Conservation (phyloP, 1,140 invertebrate species). For the Microplitis demolitor region DNA sequence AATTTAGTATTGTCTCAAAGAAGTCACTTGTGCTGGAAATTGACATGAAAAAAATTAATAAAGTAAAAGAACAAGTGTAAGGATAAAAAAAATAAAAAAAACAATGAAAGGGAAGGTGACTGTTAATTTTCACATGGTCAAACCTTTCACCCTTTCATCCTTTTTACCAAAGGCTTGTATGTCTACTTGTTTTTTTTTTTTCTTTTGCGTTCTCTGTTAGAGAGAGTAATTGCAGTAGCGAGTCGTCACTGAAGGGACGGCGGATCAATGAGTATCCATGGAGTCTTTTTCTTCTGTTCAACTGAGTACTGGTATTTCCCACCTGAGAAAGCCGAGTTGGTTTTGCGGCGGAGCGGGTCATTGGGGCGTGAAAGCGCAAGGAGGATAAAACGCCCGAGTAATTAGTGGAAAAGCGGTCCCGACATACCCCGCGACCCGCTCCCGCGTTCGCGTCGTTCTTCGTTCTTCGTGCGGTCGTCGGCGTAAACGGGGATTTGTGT, state of each 20-base stretch:
- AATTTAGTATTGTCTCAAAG: constrained; percentile 24
- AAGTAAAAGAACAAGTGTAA: no score
- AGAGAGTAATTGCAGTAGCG: background rate
- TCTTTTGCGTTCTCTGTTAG: no score
- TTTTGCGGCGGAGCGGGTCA: constrained; percentile 30
- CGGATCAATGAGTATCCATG: background rate
- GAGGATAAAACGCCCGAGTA: constrained; percentile 56
- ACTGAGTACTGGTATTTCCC: background rate
- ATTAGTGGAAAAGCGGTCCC: constrained; percentile 51
- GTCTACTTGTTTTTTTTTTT: no score
- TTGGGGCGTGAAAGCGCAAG: constrained; percentile 47
- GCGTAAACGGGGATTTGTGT: constrained; percentile 23
- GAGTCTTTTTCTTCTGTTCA: background rate
- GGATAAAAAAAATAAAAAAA: background rate
- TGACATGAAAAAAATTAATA: background rate
- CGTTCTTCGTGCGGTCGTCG: background rate
- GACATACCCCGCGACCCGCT: no score
- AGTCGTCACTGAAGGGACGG: background rate
- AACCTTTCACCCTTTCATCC: background rate
- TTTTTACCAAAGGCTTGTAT: background rate
- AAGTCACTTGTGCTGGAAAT: background rate
- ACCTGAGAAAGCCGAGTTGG: constrained; percentile 22
- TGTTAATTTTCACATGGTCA: background rate
- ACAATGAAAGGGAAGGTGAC: background rate
- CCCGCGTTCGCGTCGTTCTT: background rate